Base-by-base conservation (phyloP, 2,797 vertebrate genomes). In the Oophaga sylvatica region DNA sequence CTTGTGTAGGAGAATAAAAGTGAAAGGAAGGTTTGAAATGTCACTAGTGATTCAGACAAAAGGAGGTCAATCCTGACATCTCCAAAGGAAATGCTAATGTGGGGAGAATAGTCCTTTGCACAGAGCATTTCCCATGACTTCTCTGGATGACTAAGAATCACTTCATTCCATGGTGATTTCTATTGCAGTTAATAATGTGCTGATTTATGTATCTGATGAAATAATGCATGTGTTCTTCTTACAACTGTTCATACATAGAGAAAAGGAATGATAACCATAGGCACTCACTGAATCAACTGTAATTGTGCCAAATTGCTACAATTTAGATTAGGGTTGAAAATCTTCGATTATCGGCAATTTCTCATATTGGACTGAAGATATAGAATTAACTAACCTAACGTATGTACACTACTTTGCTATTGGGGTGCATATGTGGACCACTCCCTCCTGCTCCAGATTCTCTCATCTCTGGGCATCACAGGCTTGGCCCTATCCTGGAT, bases 11-110 rank as follows among this genome's bases (percentile, higher is more conserved):
- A 93, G 93, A 90, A 91, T 86, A 91, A 94, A 93, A 91, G 91
- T 70, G 91, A 93, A 94, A 89, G 75, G 65, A 87, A 87, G 65
- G 80, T 95, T 93, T 93, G 91, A 95, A 95, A 95, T 92, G 91
- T 93, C 94, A 96, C 95, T 94, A 95, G 91, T 94, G 93, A 93
- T 92, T 91, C 93, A 12, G 89, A 95, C 94, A 95, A 95, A 93
- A 85, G 92, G 93, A 94, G 94, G 94, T 95, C 95, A 95, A 91
- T 93, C 93, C 94, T 93, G 92, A 93, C 93, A 94, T 94, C 94
- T 95, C 94, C 94, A 95, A 93, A 94, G 93, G 93, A 95, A 94
- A 95, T 95, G 93, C 94, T 94, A 94, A 94, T 93, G 91, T 93
- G 94, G 93, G 94, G 92, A 94, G 90, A 92, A 82, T 90, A 91